Conservation (phyloP, 1,140 invertebrate species). For the Platorchestia sp. region DNA sequence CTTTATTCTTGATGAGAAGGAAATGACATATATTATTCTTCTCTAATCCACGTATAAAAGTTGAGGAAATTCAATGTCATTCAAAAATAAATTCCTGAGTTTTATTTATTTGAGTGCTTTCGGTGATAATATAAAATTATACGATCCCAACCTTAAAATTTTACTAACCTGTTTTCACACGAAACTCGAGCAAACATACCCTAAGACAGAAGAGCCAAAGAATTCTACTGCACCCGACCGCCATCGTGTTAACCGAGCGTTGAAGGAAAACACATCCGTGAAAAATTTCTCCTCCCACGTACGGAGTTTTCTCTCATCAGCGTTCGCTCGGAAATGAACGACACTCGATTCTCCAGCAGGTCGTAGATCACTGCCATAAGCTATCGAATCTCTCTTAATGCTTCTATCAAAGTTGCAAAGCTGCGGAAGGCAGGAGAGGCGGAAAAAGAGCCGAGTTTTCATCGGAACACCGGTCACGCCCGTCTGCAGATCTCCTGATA, state of each 20-base stretch:
- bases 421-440: not conserved
- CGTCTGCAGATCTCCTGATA: not conserved
- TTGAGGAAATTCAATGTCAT: too few species aligned
- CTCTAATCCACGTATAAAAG: too few species aligned
- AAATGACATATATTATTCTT: too few species aligned
- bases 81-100: too few species aligned
- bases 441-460: not conserved
- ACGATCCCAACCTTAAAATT: not conserved
- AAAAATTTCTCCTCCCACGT: not conserved
- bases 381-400: conserved; percentile 37
- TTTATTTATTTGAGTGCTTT: too few species aligned
- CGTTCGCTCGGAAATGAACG: not conserved
- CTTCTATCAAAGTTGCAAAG: conserved; percentile 44
- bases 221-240: not conserved
- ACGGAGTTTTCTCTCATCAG: not conserved
- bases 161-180: not conserved
- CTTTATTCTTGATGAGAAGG: too few species aligned
- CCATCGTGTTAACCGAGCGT: not conserved
- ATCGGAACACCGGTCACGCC: conserved; percentile 24
- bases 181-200: not conserved
- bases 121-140: too few species aligned
- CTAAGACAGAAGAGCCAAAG: not conserved
- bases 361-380: conserved; percentile 46
- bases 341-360: conserved; percentile 4
- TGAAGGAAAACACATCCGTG: not conserved